Evolutionary conservation across 1,140 invertebrate genomes (phyloP), one percentile per base, ranked within the genome.

Genomic region (Coboldia fuscipes): DNA sequence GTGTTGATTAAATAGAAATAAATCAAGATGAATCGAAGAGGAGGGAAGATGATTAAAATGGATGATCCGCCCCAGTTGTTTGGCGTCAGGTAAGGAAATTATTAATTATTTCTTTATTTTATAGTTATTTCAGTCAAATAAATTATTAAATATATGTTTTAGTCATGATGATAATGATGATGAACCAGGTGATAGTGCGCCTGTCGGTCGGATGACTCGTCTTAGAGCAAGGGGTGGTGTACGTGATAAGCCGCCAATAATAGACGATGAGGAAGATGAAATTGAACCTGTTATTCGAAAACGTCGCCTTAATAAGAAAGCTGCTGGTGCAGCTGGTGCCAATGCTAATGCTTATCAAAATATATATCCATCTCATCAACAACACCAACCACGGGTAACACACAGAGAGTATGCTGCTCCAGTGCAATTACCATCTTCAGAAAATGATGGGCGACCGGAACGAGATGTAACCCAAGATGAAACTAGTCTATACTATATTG

Each of bases 31-130:
- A 72, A 79, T 52, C 66, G 78, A 40, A 63, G 78, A 38, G 79
- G 79, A 42, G 83, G 82, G 31, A 88, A 86, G 59, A 65, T 81
- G 34, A 88, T 86, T 46, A 74, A 82, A 27, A 84, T 89, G 78
- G 82, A 86, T 59, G 81, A 86, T 57, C 80, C 81, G 35, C 79
- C 80, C 31, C 77, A 75, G 15, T 79, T 30, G 15, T 30, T 6
- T 30, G 12, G 27, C n/a, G 8, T 29, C 5, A 5, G n/a, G 5
- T 13, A 15, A 5, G 4, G 5, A 29, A 10, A 10, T 13, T 9
- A 15, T 29, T 29, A 10, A 10, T n/a, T 6, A 13, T 29, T 6
- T 29, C 27, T n/a, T 29, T n/a, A 29, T n/a, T n/a, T n/a, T 8
- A 10, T 29, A 6, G 14, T 6, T 29, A 6, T 29, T 29, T 24